Base-by-base conservation (phyloP, 2,888 invertebrate species). In the Drosophila robusta region DNA sequence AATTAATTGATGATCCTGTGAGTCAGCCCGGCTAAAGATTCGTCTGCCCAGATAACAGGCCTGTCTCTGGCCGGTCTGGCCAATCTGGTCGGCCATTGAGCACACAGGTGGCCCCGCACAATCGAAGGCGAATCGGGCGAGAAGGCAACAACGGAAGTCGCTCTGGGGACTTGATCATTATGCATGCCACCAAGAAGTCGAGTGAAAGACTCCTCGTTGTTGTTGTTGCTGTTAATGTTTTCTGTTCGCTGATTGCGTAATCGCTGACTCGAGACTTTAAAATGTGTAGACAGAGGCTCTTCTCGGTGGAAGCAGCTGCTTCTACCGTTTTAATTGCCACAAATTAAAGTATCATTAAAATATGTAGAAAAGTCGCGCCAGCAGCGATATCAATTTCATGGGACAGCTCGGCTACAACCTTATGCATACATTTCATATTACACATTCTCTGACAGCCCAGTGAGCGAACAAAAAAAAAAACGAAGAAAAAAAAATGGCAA, bases 331-430 rank as follows among this genome's bases (percentile, higher is more conserved):
- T 86, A 85, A 86, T 85, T 85, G 86, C 70, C 62, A 50, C 70
- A 74, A 84, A 84, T 85, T 86, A 84, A 86, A 82, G 50, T 82
- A 72, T 85, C 78, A 84, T 85, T 86, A 80, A 80, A 82, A 77
- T 83, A 74, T 82, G 76, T 82, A 58, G 62, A 74, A 77, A 70
- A 71, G 24, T 51, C 56, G 42, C 45, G 42, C 39, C 70, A 60
- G 38, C 41, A 71, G 67, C 80, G 56, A 68, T 80, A 75, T 80
- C 75, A 75, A 78, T 73, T 70, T 75, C 67, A 46, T 44, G 36
- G 38, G 22, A 56, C 52, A 44, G 18, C 50, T 36, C 22, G 39
- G 44, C 32, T 32, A 46, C 67, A 61, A 24, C 34, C 58, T 47
- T 51, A 56, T 60, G 39, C 65, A 70, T 42, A 63, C 12, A 52